These are phyloP conservation scores for Polylopha cassiicola DNA, from an alignment of 2,888 invertebrate species.

Conservation along the genomic window DNA sequence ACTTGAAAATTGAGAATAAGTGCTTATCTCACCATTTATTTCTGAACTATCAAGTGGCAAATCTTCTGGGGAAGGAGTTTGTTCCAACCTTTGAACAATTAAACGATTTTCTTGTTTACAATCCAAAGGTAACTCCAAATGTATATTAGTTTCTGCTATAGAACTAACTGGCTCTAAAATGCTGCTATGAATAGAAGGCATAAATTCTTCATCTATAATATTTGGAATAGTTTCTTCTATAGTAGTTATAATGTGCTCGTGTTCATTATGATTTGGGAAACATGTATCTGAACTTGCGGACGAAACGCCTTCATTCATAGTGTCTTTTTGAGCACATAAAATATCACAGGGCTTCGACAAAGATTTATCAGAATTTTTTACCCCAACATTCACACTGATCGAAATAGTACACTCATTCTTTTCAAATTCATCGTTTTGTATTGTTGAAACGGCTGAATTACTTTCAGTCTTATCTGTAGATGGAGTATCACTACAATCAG, in stretches of 20 bases:
- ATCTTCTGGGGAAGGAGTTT: slow-evolving; percentile 91
- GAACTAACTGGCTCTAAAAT: slow-evolving; percentile 78
- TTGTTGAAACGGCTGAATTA: slow-evolving; percentile 70
- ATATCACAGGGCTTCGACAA: slow-evolving; percentile 30
- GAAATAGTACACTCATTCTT: slow-evolving; percentile 29
- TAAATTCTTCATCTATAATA: slow-evolving; percentile 77
- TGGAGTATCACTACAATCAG: slow-evolving; percentile 73
- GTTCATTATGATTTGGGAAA: slow-evolving; percentile 19
- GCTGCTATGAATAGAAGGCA: slow-evolving; percentile 79
- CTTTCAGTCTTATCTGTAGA: slow-evolving; percentile 77
- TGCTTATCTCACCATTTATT: slow-evolving; percentile 77
- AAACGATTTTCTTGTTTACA: slow-evolving; percentile 63
- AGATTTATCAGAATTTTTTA: slow-evolving; percentile 36
- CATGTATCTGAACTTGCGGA: slow-evolving; percentile 10
- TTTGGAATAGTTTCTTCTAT: slow-evolving; percentile 51
- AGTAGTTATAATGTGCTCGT: slow-evolving; percentile 2
- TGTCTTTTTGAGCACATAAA: slow-evolving; percentile 14
- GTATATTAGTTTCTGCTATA: slow-evolving; percentile 69
- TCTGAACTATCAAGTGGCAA: slow-evolving; percentile 87
- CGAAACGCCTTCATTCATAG: slow-evolving; percentile 16
- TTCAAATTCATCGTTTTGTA: slow-evolving; percentile 69
- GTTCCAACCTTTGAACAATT: slow-evolving; percentile 78
- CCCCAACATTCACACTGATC: slow-evolving; percentile 4
- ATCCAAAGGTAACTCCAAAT: slow-evolving; percentile 74
- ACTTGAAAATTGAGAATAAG: slow-evolving; percentile 71